Percentiles rank a stretch among this genome's conserved stretches.
Conservation (phyloP, 2,888 invertebrate genomes). For the Orchesella flavescens region DNA sequence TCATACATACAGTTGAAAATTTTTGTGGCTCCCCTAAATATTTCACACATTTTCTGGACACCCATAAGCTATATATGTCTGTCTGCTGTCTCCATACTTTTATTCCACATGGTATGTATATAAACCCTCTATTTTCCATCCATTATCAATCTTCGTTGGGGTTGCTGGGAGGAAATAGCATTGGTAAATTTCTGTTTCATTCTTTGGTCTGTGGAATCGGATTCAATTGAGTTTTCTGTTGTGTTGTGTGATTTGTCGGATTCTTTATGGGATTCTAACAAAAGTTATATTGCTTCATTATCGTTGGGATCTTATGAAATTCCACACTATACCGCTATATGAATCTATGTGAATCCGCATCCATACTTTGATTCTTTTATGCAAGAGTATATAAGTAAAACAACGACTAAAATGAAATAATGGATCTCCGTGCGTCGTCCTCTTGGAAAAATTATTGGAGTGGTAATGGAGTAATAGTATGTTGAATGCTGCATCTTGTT, state of each 20-base stretch:
- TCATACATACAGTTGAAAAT: background rate
- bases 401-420: background rate
- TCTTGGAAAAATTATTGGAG: background rate
- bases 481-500: background rate
- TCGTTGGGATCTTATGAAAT: slow-evolving; percentile 35
- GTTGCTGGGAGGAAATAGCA: background rate
- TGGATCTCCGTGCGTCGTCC: background rate
- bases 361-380: background rate
- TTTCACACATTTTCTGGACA: slow-evolving; percentile 53
- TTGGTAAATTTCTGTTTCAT: background rate
- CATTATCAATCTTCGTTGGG: background rate
- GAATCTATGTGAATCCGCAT: background rate
- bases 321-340: slow-evolving; percentile 46
- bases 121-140: background rate
- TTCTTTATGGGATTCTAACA: background rate
- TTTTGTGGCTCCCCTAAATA: slow-evolving; percentile 51
- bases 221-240: background rate
- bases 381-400: background rate
- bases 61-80: background rate
- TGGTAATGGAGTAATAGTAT: background rate
- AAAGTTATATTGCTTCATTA: slow-evolving; percentile 12
- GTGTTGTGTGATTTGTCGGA: background rate
- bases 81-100: background rate
- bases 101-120: too few species aligned
- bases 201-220: background rate